A percentile compares a stretch with the other conserved stretches of the same genome.
Conservation (phyloP, 2,888 invertebrate genomes). For the Holacanthella duospinosa region DNA sequence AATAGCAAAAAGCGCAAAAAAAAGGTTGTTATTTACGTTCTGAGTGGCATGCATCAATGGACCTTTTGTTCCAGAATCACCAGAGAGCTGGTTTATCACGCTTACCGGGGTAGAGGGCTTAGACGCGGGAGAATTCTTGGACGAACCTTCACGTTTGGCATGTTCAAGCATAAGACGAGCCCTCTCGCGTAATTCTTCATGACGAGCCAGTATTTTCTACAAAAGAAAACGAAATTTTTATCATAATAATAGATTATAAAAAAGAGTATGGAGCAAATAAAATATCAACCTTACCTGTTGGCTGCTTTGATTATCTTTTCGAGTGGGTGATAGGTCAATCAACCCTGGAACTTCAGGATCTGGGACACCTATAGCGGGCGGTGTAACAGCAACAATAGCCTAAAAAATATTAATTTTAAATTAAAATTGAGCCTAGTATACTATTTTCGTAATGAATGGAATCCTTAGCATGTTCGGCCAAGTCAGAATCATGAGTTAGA, state of each 20-base stretch:
- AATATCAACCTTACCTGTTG: slow-evolving; percentile 25
- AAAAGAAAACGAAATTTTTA: slow-evolving; percentile 27
- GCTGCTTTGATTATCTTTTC: slow-evolving; percentile 33
- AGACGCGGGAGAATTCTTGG: slow-evolving; percentile 33
- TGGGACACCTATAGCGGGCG: slow-evolving; percentile 25
- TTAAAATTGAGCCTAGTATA: background rate
- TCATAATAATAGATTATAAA: background rate
- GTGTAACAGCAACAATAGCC: background rate
- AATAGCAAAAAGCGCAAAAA: background rate
- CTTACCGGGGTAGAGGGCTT: slow-evolving; percentile 35
- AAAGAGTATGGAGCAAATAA: background rate
- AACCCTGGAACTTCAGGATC: slow-evolving; percentile 38
- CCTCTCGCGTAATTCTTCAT: slow-evolving; percentile 72
- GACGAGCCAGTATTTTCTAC: slow-evolving; percentile 65
- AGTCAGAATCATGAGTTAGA: background rate
- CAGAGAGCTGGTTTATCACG: no score
- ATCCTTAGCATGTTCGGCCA: background rate
- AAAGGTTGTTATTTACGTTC: background rate
- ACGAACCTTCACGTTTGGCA: slow-evolving; percentile 55
- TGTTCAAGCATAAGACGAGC: slow-evolving; percentile 73
- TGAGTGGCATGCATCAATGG: background rate
- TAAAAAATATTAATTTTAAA: background rate
- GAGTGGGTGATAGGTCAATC: slow-evolving; percentile 40
- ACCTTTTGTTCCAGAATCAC: no score
- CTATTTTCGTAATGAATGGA: no score